Percentiles rank a stretch among this genome's conserved stretches.
Conservation (phyloP, 2,888 invertebrate genomes). For the Drosophila borborema region DNA sequence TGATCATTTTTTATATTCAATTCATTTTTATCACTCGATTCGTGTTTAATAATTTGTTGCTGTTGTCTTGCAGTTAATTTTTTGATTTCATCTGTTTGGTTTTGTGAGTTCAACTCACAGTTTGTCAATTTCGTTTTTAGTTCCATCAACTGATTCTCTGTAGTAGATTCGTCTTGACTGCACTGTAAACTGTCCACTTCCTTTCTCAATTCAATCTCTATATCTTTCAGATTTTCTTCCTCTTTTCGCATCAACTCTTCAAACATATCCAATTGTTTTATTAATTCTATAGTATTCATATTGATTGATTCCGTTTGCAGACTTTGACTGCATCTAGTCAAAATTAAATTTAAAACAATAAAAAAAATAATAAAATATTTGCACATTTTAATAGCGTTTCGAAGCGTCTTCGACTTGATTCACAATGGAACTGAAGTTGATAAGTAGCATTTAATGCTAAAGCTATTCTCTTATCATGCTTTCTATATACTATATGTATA, state of each 20-base stretch:
- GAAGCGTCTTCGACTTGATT: background rate
- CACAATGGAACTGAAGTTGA: background rate
- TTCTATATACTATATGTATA: background rate
- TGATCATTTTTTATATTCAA: no score
- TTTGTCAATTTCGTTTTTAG: background rate
- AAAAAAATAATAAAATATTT: background rate
- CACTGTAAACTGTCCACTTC: background rate
- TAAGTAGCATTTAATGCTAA: background rate
- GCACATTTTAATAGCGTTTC: background rate
- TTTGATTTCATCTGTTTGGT: background rate
- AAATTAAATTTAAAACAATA: background rate
- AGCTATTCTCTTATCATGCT: background rate
- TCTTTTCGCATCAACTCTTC: background rate
- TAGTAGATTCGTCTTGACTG: background rate
- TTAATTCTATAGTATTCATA: background rate
- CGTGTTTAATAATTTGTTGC: no score
- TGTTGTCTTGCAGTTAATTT: background rate
- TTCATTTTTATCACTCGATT: no score
- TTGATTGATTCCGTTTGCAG: background rate
- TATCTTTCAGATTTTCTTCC: background rate
- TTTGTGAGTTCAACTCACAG: background rate
- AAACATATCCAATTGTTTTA: background rate
- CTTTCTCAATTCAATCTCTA: background rate
- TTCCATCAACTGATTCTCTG: background rate
- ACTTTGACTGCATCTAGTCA: background rate